Percentiles rank a stretch among this genome's conserved stretches.
phyloP scores from a whole-genome alignment of 2,797 vertebrate species.

The Tadarida brasiliensis region DNA sequence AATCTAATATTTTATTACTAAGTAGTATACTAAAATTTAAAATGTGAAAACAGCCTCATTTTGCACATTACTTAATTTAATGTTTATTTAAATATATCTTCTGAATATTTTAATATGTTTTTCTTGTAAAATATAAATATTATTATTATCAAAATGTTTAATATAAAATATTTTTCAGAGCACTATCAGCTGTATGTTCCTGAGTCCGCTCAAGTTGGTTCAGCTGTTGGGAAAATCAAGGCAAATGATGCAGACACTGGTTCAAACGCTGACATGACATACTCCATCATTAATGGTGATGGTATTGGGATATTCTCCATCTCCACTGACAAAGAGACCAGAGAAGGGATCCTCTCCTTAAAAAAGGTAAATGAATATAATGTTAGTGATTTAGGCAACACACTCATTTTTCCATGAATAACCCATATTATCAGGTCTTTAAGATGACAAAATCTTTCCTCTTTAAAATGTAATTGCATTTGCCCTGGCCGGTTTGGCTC shows the following conservation, averaged over 20 bases:
- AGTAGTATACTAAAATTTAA: neutral
- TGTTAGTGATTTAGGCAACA: neutral
- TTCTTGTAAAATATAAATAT: neutral
- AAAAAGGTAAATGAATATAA: slow-evolving; percentile 91
- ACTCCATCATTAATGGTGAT: slow-evolving; percentile 96
- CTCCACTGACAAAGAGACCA: slow-evolving; percentile 95
- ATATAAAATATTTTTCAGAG: slow-evolving; percentile 88
- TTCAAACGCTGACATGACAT: slow-evolving; percentile 97
- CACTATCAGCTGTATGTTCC: slow-evolving; percentile 98
- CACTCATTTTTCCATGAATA: neutral
- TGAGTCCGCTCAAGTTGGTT: slow-evolving; percentile 97
- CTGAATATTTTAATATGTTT: neutral
- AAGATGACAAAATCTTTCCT: neutral
- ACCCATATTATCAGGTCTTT: neutral
- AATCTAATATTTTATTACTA: neutral
- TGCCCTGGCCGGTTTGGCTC: too few relatives aligned
- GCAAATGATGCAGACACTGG: slow-evolving; percentile 97
- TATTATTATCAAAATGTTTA: neutral
- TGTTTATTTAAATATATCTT: neutral
- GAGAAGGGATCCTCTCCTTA: slow-evolving; percentile 96
- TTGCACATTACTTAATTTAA: neutral
- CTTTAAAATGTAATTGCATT: neutral
- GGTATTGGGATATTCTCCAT: slow-evolving; percentile 95
- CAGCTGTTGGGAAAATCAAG: slow-evolving; percentile 98
- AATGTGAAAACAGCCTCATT: neutral